Conservation (phyloP, 2,888 invertebrate genomes). For the Nymphalis urticae region DNA sequence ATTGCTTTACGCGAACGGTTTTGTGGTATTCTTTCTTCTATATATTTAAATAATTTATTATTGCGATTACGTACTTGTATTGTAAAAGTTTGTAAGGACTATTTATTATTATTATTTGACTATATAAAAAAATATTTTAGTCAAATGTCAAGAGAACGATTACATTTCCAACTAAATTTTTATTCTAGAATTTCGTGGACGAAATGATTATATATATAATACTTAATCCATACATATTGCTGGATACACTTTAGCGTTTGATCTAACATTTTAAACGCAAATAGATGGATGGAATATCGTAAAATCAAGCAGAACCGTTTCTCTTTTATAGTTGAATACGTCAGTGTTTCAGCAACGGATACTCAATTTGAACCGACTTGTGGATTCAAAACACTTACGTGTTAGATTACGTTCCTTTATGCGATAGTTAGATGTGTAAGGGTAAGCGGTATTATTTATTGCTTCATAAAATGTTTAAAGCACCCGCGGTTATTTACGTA, state of each 20-base stretch:
- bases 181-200: too few species aligned
- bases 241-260: background rate
- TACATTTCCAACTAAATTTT: too few species aligned
- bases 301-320: conserved; percentile 12
- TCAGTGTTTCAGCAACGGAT: conserved; percentile 12
- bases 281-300: background rate
- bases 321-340: conserved; percentile 4
- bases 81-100: too few species aligned
- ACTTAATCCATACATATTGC: background rate
- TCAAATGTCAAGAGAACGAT: too few species aligned
- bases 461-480: conserved; percentile 62
- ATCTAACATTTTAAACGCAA: background rate
- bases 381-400: conserved; percentile 27
- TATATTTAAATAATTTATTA: too few species aligned
- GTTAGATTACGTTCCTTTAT: conserved; percentile 26
- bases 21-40: too few species aligned
- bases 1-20: background rate
- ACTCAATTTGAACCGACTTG: conserved; percentile 21
- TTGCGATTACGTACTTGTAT: too few species aligned
- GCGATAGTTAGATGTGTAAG: conserved; percentile 27
- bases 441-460: conserved; percentile 57
- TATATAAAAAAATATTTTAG: too few species aligned
- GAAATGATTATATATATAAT: background rate
- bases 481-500: conserved; percentile 61
- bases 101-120: too few species aligned